These are phyloP conservation scores for Glandiceps talaboti DNA, from an alignment of 53 echinoderm and acorn worm species.

Conservation along the genomic window DNA sequence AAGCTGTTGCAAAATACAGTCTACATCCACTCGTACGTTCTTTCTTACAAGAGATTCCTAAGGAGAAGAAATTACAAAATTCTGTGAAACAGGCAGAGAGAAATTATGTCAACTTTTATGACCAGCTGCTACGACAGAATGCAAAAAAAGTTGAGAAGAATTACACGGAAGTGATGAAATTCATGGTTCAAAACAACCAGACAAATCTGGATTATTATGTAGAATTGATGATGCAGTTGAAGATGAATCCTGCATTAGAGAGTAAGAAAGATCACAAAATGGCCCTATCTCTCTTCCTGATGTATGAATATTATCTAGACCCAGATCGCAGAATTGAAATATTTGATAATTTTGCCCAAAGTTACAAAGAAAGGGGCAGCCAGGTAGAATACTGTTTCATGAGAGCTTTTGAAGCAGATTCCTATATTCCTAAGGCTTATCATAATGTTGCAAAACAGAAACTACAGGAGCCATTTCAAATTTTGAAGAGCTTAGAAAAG, in stretches of 20 bases:
- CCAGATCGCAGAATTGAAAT: conserved; percentile 23
- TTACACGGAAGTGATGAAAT: not conserved
- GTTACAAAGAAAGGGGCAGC: conserved; percentile 18
- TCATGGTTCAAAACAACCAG: not conserved
- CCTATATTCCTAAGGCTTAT: conserved; percentile 27
- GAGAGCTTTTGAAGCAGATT: conserved; percentile 63
- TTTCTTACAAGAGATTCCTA: not conserved
- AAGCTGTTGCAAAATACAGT: not conserved
- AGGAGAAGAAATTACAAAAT: not conserved
- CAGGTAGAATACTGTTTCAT: conserved; percentile 35
- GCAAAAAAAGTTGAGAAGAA: not conserved
- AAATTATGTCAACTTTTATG: not conserved
- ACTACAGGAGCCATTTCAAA: conserved; percentile 17
- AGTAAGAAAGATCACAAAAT: not conserved
- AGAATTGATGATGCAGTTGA: not conserved
- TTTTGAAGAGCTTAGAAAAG: conserved; percentile 12
- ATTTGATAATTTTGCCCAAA: conserved; percentile 16
- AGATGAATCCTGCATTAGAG: not conserved
- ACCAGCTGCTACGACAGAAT: not conserved
- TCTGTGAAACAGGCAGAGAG: not conserved
- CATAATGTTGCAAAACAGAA: conserved; percentile 12
- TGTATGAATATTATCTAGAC: conserved; percentile 49
- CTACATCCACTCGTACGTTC: not conserved
- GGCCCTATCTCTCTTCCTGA: not conserved
- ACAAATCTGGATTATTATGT: not conserved